Evolutionary conservation across 2,797 vertebrate genomes (phyloP), one percentile per base, ranked within the genome.

Genomic region (Rhadinocentrus ornatus): DNA sequence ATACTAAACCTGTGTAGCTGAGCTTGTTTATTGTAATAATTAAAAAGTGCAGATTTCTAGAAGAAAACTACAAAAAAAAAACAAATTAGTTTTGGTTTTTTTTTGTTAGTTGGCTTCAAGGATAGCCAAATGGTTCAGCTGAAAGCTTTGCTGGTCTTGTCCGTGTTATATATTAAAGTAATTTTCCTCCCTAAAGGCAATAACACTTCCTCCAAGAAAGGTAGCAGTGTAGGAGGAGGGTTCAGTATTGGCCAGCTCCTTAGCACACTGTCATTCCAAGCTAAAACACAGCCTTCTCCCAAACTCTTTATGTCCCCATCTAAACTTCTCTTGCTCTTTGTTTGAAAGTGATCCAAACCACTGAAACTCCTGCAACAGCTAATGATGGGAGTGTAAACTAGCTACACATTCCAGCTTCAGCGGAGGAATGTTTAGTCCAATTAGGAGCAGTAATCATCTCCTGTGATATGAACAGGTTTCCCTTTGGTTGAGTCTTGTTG

Each of bases 381-480:
- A 86, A 88, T 65, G 78, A 85, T 62, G 82, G 80, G 78, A 88
- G 75, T 70, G 72, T 60, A 72, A 81, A 78, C 62, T 57, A 53
- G n/a, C 69, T 72, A 60, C 76, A 83, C 16, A 86, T 85, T 88
- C 80, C 89, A 72, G 66, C 73, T 62, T 77, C 79, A 74, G 77
- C 62, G 62, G 54, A 44, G 24, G 63, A 81, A 75, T 64, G 39
- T 46, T 67, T 57, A 69, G 70, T 63, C 78, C 66, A 83, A 86
- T 89, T 84, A 90, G 87, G 87, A 82, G 46, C 50, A 69, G 52
- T 31, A 16, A 67, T 68, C 75, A 56, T 54, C 71, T 73, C 39
- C 71, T 52, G 6, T 22, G 55, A 64, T 61, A 61, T 15, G 22
- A 63, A 60, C 50, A 39, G 0, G 46, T 67, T 34, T 71, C 31